Evolutionary conservation across 1,140 invertebrate species (phyloP), one percentile per base, ranked within the genome.

Genomic region (Chironomus striatipennis): DNA sequence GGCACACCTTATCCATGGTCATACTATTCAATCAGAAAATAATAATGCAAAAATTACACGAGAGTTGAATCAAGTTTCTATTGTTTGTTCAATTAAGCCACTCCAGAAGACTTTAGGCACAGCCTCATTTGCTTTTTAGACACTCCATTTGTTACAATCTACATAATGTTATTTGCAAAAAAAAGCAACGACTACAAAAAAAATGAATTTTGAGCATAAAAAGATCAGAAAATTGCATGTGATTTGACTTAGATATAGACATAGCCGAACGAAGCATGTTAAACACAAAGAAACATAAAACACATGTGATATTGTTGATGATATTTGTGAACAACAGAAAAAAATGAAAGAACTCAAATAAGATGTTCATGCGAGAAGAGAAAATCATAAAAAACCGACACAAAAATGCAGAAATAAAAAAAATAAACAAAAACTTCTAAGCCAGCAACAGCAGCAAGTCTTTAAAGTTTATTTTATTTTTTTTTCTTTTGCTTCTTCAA

Each of bases 231-330:
- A 34, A 34, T 34, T 34, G 24, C 24, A 34, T 34, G 24, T 34
- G 24, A 34, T 34, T 34, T 34, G 24, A 5, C 24, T 34, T 34
- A 34, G 24, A 34, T 34, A 5, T 34, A 57, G 15, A 47, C 43
- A 47, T 34, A 57, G 15, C 2, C 43, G 7, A 47, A 47, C 43
- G 15, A 47, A 47, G 24, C 24, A 34, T 15, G 15, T 47, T 15
- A 47, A 47, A 47, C 15, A 57, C 47, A 57, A n/a, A n/a, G 47
- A 57, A 57, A 57, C 47, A 57, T n/a, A 57, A n/a, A 57, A 57
- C 12, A n/a, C 47, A 57, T 57, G 47, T 57, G 47, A 57, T n/a
- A 10, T 5, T 57, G 12, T n/a, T 57, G 47, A 57, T n/a, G 12
- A 57, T 57, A n/a, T 34, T 34, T 34, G 24, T 34, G 24, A 34